Conservation (phyloP, 2,113 vertebrate species). For the Labeo catla region DNA sequence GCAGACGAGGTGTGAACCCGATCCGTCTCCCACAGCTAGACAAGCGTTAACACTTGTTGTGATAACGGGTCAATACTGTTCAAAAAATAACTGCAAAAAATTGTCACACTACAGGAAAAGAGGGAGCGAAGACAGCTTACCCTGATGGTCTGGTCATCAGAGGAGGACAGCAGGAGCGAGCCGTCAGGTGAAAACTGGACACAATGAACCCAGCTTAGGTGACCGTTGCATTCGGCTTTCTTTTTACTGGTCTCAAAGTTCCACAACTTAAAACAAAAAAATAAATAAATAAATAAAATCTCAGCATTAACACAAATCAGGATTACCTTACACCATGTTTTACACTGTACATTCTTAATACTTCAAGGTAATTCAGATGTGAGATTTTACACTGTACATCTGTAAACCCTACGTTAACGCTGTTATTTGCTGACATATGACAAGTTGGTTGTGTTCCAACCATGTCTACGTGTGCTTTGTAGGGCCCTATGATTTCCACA, state of each 20-base stretch:
- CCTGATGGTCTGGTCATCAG: slow-evolving; percentile 93
- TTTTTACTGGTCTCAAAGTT: slow-evolving; percentile 84
- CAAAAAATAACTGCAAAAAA: not conserved
- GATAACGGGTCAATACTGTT: not conserved
- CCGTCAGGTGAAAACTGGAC: slow-evolving; percentile 91
- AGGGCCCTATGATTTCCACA: too few relatives aligned
- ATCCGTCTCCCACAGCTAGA: slow-evolving; percentile 91
- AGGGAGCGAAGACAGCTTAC: slow-evolving; percentile 70
- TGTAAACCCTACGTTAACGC: too few relatives aligned
- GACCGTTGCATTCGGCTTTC: slow-evolving; percentile 91
- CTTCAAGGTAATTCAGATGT: too few relatives aligned
- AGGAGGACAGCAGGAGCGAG: slow-evolving; percentile 89
- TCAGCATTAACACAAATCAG: not conserved
- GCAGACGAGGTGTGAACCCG: slow-evolving; percentile 89
- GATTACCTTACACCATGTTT: not conserved
- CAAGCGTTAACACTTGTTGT: slow-evolving; percentile 8
- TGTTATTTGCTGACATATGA: too few relatives aligned
- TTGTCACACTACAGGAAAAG: not conserved
- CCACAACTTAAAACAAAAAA: slow-evolving; percentile 82
- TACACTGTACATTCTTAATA: not conserved
- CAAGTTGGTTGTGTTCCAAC: too few relatives aligned
- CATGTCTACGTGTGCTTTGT: too few relatives aligned
- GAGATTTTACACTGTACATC: too few relatives aligned
- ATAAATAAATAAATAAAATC: not conserved
- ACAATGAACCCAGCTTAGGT: slow-evolving; percentile 93